Evolutionary conservation across 2,797 vertebrate species (phyloP), one percentile per base, ranked within the genome.

Genomic region (Chloroceryle inda): DNA sequence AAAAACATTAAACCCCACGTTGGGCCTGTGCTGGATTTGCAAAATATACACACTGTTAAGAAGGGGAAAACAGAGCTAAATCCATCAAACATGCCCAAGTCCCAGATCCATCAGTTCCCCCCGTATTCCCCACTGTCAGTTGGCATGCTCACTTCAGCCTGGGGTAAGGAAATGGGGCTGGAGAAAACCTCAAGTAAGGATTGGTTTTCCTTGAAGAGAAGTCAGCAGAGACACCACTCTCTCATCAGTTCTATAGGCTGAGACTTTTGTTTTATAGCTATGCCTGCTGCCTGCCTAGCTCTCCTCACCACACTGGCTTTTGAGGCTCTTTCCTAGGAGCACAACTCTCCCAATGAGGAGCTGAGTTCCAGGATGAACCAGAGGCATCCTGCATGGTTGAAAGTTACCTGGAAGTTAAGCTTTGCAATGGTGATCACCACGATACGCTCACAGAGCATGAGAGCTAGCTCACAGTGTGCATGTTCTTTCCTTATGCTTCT

Each of bases 11-110:
- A 72, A 78, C 75, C 15, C 4, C 52, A n/a, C 9, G 6, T 53
- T 90, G 18, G 45, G 49, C 56, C 67, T 62, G 23, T 24, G 56
- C 23, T 81, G 63, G 62, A 67, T 90, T 86, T 93, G 63, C 59
- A 82, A 79, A 81, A 82, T 44, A 56, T 16, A 55, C 45, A 40
- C 15, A 7, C 12, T 90, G 11, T 21, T 53, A 77, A 75, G 24
- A 89, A 83, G 7, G 11, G 12, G n/a, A 13, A 95, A 85, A 53
- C 22, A 62, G 59, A 77, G 6, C 24, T 55, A 83, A 79, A 76
- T 37, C 73, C 31, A 56, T 56, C 40, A 45, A 33, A 68, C 20
- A 13, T 24, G 26, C 63, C 64, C 64, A 85, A 63, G 38, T 5
- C 24, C 19, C n/a, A 74, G 22, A 82, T 27, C 31, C 0, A 0